These are phyloP conservation scores for Nibea albiflora DNA, from an alignment of 2,113 vertebrate species.

Conservation along the genomic window DNA sequence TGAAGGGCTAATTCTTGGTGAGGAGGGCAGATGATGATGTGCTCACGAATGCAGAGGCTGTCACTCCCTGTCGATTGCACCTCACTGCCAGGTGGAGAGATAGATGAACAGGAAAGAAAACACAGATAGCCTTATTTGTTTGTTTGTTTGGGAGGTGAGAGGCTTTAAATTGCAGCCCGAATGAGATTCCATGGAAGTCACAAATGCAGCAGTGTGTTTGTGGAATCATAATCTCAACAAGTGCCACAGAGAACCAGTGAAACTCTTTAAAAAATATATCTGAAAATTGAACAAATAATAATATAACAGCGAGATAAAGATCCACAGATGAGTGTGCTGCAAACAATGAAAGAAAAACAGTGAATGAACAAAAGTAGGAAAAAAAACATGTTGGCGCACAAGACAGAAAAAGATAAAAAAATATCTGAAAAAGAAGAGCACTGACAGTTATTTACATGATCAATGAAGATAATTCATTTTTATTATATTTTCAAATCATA, in stretches of 20 bases:
- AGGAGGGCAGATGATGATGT: conserved; percentile 67
- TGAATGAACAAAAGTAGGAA: background rate
- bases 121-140: conserved; percentile 10
- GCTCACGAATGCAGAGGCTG: conserved; percentile 64
- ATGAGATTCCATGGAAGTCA: conserved; percentile 20
- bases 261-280: background rate
- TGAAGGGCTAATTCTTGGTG: conserved; percentile 67
- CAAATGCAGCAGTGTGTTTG: background rate
- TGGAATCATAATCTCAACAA: conserved; percentile 3
- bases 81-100: conserved; percentile 52
- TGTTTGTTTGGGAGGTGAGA: conserved; percentile 35
- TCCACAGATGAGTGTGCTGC: background rate
- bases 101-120: conserved; percentile 46
- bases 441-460: background rate
- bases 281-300: too few species aligned
- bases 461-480: background rate
- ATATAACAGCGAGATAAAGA: background rate
- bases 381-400: background rate
- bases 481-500: background rate
- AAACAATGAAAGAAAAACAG: background rate
- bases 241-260: background rate
- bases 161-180: conserved; percentile 32
- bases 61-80: conserved; percentile 55
- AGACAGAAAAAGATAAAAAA: background rate
- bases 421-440: background rate